A percentile compares a stretch with the other conserved stretches of the same genome.
phyloP scores from a whole-genome alignment of 2,113 vertebrate species.

The Ranitomeya variabilis region DNA sequence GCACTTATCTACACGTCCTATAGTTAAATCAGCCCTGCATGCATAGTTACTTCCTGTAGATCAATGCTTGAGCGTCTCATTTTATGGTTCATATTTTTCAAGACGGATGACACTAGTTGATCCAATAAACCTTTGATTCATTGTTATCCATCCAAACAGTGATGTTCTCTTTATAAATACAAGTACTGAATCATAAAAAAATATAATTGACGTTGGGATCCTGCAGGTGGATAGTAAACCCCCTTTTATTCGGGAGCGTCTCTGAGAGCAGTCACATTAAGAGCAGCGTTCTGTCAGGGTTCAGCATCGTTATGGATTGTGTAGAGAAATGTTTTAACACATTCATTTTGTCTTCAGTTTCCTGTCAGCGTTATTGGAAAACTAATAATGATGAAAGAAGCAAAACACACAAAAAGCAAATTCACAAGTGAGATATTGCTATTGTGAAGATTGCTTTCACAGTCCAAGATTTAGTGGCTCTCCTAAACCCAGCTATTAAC shows the following conservation, averaged over 20 bases:
- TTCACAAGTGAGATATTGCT: slow-evolving; percentile 48
- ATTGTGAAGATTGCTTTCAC: slow-evolving; percentile 52
- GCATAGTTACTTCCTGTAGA: not conserved
- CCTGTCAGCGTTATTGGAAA: slow-evolving; percentile 52
- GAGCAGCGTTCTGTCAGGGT: not conserved
- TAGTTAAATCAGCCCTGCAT: not conserved
- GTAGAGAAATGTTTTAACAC: slow-evolving; percentile 43
- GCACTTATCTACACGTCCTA: not conserved
- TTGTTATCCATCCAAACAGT: not conserved
- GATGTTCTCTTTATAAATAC: slow-evolving; percentile 18
- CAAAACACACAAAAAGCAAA: slow-evolving; percentile 55
- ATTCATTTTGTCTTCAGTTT: slow-evolving; percentile 49
- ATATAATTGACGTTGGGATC: slow-evolving; percentile 21
- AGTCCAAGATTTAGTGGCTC: slow-evolving; percentile 49
- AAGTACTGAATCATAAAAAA: slow-evolving; percentile 3
- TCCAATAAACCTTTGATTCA: slow-evolving; percentile 19
- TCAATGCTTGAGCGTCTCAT: not conserved
- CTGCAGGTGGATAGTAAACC: slow-evolving; percentile 28
- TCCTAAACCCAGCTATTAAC: slow-evolving; percentile 53
- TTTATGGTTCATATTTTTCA: not conserved
- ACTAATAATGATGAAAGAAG: slow-evolving; percentile 50
- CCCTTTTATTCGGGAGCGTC: slow-evolving; percentile 22
- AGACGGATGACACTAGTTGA: not conserved
- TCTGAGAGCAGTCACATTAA: not conserved
- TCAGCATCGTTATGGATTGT: slow-evolving; percentile 23